phyloP scores from a whole-genome alignment of 2,797 vertebrate genomes.

The Cyclura pinguis region DNA sequence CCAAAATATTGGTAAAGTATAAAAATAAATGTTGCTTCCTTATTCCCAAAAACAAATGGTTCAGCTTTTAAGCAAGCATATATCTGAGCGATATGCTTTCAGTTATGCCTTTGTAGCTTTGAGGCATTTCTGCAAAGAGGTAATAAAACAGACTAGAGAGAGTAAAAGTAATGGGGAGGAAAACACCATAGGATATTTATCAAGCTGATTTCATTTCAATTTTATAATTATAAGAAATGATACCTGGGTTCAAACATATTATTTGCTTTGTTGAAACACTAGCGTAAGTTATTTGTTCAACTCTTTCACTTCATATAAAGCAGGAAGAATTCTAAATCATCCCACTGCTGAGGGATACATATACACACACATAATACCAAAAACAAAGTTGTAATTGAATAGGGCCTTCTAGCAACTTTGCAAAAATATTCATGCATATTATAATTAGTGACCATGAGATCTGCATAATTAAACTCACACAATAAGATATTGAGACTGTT shows the following conservation, averaged over 20 bases:
- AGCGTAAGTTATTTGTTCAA: conserved; percentile 38
- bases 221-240: conserved; percentile 35
- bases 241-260: background rate
- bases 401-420: conserved; percentile 2
- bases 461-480: conserved; percentile 30
- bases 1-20: conserved; percentile 36
- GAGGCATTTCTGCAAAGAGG: background rate
- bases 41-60: conserved; percentile 44
- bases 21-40: background rate
- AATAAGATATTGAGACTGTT: conserved; percentile 18
- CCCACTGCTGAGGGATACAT: background rate
- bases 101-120: conserved; percentile 24
- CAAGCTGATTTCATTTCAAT: conserved; percentile 31
- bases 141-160: conserved; percentile 40
- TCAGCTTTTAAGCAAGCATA: conserved; percentile 39
- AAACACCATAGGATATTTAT: conserved; percentile 9
- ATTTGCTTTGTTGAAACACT: conserved; percentile 31
- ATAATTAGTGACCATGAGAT: conserved; percentile 31
- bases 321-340: conserved; percentile 30
- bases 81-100: conserved; percentile 43
- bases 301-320: conserved; percentile 9
- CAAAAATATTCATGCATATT: conserved; percentile 23
- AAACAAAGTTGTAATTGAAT: conserved; percentile 34
- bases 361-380: too few relatives aligned
- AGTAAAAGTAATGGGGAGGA: conserved; percentile 19